Percentiles rank a stretch among this genome's conserved stretches.
Conservation (phyloP, 2,888 invertebrate species). For the Diaperis boleti region DNA sequence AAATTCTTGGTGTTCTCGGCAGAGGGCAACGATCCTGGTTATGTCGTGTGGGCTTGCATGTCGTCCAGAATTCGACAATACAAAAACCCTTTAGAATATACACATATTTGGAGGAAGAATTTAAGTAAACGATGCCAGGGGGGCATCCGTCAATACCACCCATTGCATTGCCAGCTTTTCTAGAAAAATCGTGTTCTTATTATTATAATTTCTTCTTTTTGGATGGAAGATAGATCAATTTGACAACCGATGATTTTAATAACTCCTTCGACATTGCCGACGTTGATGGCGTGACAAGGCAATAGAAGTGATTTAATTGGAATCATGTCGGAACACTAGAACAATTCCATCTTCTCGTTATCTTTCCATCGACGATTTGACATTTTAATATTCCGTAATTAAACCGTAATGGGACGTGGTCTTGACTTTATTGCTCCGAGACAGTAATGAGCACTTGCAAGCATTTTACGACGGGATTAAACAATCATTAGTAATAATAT, state of each 20-base stretch:
- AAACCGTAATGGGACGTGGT: slow-evolving; percentile 38
- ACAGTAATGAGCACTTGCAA: slow-evolving; percentile 30
- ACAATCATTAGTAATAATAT: slow-evolving; percentile 35
- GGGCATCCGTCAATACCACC: too few species aligned
- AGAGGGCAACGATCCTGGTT: too few species aligned
- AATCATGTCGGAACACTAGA: slow-evolving; percentile 30
- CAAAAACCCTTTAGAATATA: too few species aligned
- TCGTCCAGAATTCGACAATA: too few species aligned
- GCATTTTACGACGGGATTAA: slow-evolving; percentile 30
- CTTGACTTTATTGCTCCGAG: slow-evolving; percentile 15
- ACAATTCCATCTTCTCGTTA: slow-evolving; percentile 32
- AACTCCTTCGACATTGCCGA: slow-evolving; percentile 23
- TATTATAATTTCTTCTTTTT: too few species aligned
- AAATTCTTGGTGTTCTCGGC: too few species aligned
- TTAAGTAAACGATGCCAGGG: too few species aligned
- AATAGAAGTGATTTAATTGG: slow-evolving; percentile 21
- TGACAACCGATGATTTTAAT: slow-evolving; percentile 20
- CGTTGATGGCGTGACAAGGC: slow-evolving; percentile 23
- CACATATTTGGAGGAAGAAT: too few species aligned
- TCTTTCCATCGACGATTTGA: slow-evolving; percentile 28
- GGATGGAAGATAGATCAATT: too few species aligned
- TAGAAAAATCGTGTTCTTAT: too few species aligned
- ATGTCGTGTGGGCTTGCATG: too few species aligned
- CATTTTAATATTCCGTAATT: slow-evolving; percentile 41
- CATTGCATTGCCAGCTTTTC: too few species aligned